Percentiles rank a stretch among this genome's conserved stretches.
phyloP scores from a whole-genome alignment of 2,888 invertebrate species.

The Lasioglossum leucozonium region DNA sequence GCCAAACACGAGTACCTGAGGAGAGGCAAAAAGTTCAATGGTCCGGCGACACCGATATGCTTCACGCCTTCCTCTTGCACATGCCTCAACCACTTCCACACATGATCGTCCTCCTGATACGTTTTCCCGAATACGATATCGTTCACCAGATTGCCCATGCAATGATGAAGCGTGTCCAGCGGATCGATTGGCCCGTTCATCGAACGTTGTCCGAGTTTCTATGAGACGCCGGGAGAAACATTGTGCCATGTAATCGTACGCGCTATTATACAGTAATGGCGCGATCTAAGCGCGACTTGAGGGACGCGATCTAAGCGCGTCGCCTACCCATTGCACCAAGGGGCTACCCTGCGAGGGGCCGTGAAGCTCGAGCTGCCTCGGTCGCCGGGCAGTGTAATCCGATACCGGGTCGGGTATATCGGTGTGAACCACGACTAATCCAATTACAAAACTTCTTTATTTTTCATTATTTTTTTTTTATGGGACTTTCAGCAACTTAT shows the following conservation, averaged over 20 bases:
- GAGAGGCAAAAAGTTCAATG: conserved; percentile 93
- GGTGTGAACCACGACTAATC: too few species aligned
- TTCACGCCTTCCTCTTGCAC: conserved; percentile 94
- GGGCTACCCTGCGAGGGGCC: too few species aligned
- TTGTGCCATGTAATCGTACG: not conserved
- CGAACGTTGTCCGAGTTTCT: conserved; percentile 75
- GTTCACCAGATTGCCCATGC: conserved; percentile 91
- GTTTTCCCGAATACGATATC: conserved; percentile 91
- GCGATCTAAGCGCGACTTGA: too few species aligned
- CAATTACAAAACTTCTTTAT: too few species aligned
- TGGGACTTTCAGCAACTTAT: too few species aligned
- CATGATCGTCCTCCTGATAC: conserved; percentile 89
- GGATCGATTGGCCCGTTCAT: conserved; percentile 84
- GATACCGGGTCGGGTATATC: too few species aligned
- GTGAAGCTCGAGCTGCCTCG: too few species aligned
- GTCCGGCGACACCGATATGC: conserved; percentile 92
- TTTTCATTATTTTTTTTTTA: too few species aligned
- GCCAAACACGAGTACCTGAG: conserved; percentile 86
- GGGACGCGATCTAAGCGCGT: too few species aligned
- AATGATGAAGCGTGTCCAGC: conserved; percentile 87
- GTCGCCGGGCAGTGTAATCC: too few species aligned
- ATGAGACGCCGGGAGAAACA: not conserved
- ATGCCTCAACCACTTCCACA: conserved; percentile 91
- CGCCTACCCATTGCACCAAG: too few species aligned
- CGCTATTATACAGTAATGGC: too few species aligned